Conservation (phyloP, 2,113 vertebrate genomes). For the Thermophis baileyi region DNA sequence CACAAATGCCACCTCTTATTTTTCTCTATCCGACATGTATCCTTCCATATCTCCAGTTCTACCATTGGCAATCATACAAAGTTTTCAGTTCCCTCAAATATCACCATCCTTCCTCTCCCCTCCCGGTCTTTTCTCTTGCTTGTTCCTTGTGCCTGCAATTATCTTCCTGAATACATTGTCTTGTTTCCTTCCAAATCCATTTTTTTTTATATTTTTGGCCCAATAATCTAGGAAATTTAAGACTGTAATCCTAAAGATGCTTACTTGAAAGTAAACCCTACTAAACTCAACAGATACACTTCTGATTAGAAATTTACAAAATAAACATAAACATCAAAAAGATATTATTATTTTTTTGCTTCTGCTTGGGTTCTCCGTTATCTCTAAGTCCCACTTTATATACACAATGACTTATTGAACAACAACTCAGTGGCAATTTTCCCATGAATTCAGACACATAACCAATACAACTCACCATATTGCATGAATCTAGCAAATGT, state of each 20-base stretch:
- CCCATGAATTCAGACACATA: not conserved
- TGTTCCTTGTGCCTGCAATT: not conserved
- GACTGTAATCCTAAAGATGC: not conserved
- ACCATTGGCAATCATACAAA: not conserved
- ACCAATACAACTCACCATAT: not conserved
- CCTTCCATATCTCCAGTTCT: not conserved
- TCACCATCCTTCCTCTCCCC: not conserved
- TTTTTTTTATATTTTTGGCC: not conserved
- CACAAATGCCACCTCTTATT: not conserved
- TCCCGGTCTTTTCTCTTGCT: not conserved
- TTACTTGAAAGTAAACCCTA: not conserved
- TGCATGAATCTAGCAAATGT: not conserved
- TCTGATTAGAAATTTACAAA: not conserved
- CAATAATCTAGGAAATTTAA: not conserved
- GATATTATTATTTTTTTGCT: not conserved
- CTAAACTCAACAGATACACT: not conserved
- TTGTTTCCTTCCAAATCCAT: not conserved
- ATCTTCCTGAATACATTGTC: not conserved
- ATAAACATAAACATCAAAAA: not conserved
- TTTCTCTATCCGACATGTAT: not conserved
- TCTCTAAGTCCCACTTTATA: not conserved
- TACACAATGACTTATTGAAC: not conserved
- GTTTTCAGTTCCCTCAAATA: not conserved
- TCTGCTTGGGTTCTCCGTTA: not conserved
- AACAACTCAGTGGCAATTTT: not conserved